These are phyloP conservation scores for Tipula confusa DNA, from an alignment of 2,888 invertebrate genomes.

Conservation along the genomic window DNA sequence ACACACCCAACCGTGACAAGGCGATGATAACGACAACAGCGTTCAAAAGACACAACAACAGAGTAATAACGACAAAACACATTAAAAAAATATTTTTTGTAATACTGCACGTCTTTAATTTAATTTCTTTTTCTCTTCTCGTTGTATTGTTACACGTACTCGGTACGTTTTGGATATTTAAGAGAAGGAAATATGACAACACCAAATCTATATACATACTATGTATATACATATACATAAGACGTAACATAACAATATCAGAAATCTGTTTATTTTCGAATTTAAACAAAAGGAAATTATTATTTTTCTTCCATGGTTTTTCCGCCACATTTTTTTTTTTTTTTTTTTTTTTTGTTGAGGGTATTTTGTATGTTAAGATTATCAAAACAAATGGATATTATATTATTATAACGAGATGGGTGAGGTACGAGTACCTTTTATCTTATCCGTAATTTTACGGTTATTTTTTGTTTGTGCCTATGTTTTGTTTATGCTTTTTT, in stretches of 20 bases:
- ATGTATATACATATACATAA: not conserved
- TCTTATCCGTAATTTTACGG: not conserved
- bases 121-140: not conserved
- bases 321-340: not conserved
- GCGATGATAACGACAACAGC: not conserved
- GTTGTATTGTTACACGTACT: constrained; percentile 25
- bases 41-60: not conserved
- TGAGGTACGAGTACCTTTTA: not conserved
- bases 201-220: not conserved
- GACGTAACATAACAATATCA: constrained; percentile 3
- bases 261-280: not conserved
- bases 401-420: not conserved
- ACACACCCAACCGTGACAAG: not conserved
- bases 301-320: not conserved
- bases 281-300: constrained; percentile 21
- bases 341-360: not conserved
- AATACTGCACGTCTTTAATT: constrained; percentile 20
- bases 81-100: not conserved
- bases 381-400: not conserved
- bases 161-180: constrained; percentile 14
- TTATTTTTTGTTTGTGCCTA: not conserved
- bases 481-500: not conserved
- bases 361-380: not conserved
- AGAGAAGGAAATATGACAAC: constrained; percentile 3
- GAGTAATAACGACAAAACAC: constrained; percentile 20